Evolutionary conservation across 2,888 invertebrate species (phyloP), one percentile per base, ranked within the genome.

Genomic region (Himalopsyche tibetana): DNA sequence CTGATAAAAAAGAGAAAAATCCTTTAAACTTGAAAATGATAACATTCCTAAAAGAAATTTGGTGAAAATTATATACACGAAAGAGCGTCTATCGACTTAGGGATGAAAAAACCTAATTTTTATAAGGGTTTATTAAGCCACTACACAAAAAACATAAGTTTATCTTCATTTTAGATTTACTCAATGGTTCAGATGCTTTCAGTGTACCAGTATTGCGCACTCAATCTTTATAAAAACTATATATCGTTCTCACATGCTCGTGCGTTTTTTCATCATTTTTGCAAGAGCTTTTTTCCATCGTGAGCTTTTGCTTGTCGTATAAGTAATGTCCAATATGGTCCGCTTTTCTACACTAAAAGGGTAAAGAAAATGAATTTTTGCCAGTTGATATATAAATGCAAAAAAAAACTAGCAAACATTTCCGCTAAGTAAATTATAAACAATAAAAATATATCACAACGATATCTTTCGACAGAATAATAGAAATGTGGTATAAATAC

Each of bases 391-490:
- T 63, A 19, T 63, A 3, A 63, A 2, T 19, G 11, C 63, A 19
- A 19, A 63, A 63, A 19, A 63, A 9, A 63, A 15, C 63, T 8
- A 19, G 19, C 28, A 11, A 8, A 63, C 5, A 63, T 56, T 56
- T 56, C 56, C 63, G 19, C 63, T 63, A n/a, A 63, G 63, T 63
- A n/a, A 63, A 63, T 63, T 63, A 63, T 63, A 19, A 63, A 63
- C 63, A 63, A 63, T 63, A 63, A 63, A 5, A 63, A 63, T 63
- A 19, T 63, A 28, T 63, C 28, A 63, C 19, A 63, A 5, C 2
- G 9, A 28, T 63, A 9, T 19, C 15, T 63, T 63, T 19, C 19
- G 9, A 63, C 19, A 8, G 28, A 63, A 28, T 63, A 19, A 19
- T 63, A 11, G 11, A 63, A 63, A 63, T 63, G 9, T 63, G 11